Conservation (phyloP, 1,140 invertebrate species). For the Temnothorax curvispinosus region DNA sequence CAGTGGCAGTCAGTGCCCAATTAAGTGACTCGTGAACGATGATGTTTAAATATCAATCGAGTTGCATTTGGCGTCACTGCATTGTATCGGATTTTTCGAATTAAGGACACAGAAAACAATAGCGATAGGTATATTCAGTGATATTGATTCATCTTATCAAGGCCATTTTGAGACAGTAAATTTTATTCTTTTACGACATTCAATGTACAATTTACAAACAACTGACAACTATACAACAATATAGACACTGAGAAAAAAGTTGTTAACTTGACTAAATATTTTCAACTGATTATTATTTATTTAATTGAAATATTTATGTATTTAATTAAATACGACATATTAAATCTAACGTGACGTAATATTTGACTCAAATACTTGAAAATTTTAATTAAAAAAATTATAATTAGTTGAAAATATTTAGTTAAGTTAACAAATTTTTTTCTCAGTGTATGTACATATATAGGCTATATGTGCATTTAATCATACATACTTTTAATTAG, state of each 20-base stretch:
- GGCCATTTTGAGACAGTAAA: not conserved
- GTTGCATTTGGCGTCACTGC: not conserved
- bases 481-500: conserved; percentile 3
- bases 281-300: no score
- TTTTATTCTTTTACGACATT: not conserved
- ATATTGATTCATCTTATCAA: not conserved
- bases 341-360: no score
- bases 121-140: not conserved
- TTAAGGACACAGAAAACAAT: not conserved
- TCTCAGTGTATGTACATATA: no score
- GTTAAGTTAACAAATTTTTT: no score
- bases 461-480: not conserved
- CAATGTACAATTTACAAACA: not conserved
- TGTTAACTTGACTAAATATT: no score
- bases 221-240: not conserved
- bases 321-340: no score
- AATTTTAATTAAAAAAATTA: no score
- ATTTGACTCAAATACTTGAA: no score
- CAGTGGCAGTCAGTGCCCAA: not conserved
- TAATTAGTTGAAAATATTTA: no score
- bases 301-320: no score
- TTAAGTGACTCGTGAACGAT: conserved; percentile 29
- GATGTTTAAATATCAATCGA: conserved; percentile 40
- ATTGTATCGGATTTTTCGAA: not conserved
- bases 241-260: no score